These are phyloP conservation scores for Trematocara unimaculatum DNA, from an alignment of 2,113 vertebrate species.

Conservation along the genomic window DNA sequence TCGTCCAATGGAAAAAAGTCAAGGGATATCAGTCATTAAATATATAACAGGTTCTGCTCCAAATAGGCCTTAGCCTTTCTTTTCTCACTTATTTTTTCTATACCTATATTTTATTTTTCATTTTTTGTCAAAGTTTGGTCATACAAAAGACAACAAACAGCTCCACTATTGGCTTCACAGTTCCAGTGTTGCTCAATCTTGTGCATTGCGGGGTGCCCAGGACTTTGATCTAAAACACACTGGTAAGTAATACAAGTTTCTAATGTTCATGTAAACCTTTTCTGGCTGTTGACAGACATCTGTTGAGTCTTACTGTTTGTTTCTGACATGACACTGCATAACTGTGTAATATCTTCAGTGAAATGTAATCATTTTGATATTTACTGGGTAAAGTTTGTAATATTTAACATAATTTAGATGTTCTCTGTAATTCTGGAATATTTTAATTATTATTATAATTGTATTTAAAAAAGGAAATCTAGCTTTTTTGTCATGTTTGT, in stretches of 20 bases:
- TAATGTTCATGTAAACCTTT: neutral
- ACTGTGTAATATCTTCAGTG: neutral
- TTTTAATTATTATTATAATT: neutral
- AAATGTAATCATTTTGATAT: neutral
- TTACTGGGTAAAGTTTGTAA: neutral
- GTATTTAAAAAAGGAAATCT: neutral
- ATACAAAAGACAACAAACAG: neutral
- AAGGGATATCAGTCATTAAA: neutral
- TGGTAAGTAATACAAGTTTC: slow-evolving; percentile 42
- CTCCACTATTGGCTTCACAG: neutral
- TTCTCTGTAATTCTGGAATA: neutral
- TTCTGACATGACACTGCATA: neutral
- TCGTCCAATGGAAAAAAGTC: slow-evolving; percentile 1
- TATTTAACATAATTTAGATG: neutral
- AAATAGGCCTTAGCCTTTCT: neutral
- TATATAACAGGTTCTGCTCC: neutral
- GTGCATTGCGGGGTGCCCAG: neutral
- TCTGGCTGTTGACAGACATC: neutral
- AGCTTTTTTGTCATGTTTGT: neutral
- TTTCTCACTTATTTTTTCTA: neutral
- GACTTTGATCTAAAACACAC: neutral
- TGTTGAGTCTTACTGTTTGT: neutral
- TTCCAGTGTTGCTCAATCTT: neutral
- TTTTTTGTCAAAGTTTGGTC: neutral
- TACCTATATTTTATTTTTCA: neutral